Evolutionary conservation across 2,888 invertebrate genomes (phyloP), one percentile per base, ranked within the genome.

Genomic region (Eugnorisma glareosa): DNA sequence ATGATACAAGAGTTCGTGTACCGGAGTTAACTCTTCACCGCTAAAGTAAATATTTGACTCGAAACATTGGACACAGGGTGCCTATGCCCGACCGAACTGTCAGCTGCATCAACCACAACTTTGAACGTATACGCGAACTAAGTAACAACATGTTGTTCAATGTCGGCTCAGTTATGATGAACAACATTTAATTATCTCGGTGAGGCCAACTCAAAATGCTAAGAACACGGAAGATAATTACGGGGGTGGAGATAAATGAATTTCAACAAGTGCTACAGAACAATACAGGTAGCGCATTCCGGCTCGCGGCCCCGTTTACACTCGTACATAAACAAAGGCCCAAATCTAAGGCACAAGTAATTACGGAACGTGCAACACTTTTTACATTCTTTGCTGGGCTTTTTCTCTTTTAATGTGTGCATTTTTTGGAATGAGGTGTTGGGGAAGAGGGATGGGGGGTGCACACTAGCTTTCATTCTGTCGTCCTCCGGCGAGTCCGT

Each of bases 371-470:
- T 89, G 90, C 89, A 93, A 93, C 92, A 90, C 89, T 93, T 92
- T 91, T 92, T 88, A 89, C 93, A 93, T 95, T 94, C 93, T 91
- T 93, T 93, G 86, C 91, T 84, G 77, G 79, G 85, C 93, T 93
- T 94, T 92, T 94, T 92, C 89, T 89, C 90, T 93, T 93, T 91
- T 91, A 92, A 92, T 92, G 93, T 94, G 94, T 96, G 95, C 94
- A 95, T 95, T 94, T 92, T 93, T 94, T 90, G 89, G 88, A 90
- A 91, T 90, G 91, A 91, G 90, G 91, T 92, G 93, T 91, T 90
- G 89, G 91, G 93, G 91, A 90, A 87, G 84, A 69, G 91, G 92
- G 89, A 83, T 91, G 93, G 90, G 92, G 93, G 93, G 93, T 92
- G 92, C 89, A 90, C 86, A 90, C 90, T 86, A 91, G 92, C 91